Base-by-base conservation (phyloP, 1,140 invertebrate species). In the Trachymyrmex cornetzi region DNA sequence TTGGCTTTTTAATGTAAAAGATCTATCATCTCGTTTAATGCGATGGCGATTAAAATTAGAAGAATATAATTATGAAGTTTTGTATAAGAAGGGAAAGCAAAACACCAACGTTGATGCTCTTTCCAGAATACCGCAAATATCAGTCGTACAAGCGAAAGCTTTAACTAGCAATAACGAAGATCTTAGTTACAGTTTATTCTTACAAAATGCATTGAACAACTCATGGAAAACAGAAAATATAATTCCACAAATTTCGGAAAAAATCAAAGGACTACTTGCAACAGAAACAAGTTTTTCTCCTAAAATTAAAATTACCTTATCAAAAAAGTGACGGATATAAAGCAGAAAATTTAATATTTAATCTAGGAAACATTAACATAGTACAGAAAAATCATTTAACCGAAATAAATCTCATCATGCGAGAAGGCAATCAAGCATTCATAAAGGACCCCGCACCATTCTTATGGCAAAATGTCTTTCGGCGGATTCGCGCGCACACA, bases 1-100 rank as follows among this genome's bases (percentile, higher is more conserved):
- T 59, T 85, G 61, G 71, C 7, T 86, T 1, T 27, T 69, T 2
- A 59, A 69, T 16, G 19, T 48, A 0, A 84, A 84, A 53, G 86
- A 69, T 19, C 71, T 59, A 6, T 75, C 69, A 1, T 59, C 12
- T 0, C 34, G 53, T 0, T 9, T 87, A 12, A 82, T 87, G 11
- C n/a, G 63, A 19, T 82, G 69, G 59, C 38, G 79, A 53, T 7
- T 87, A 3, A 67, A 44, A 48, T 27, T 87, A 3, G 61, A 82
- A 22, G 55, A 67, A 61, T 34, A 34, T 34, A 7, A 34, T 34
- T 87, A 81, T 11, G 16, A 81, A 11, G 24, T 87, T 4, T n/a
- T 82, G 0, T 82, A 87, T 4, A 61, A 11, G 19, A 34, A 82
- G 24, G 71, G 71, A 34, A 34, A 34, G 0, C 6, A 53, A 7